Evolutionary conservation across 2,888 invertebrate genomes (phyloP), one percentile per base, ranked within the genome.

Genomic region (Syritta pipiens): DNA sequence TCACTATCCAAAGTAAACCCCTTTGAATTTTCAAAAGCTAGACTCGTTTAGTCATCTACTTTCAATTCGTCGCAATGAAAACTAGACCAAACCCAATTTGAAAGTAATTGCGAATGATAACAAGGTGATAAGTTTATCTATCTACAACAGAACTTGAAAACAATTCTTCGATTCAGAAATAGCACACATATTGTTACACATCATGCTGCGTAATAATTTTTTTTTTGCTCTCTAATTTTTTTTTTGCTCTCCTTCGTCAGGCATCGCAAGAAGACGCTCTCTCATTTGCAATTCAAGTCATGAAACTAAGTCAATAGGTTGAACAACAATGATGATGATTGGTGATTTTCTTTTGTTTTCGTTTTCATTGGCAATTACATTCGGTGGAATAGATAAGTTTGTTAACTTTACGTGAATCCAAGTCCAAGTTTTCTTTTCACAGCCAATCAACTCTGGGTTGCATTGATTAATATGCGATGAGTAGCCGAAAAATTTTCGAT

Each of bases 221-320:
- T n/a, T n/a, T n/a, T n/a, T n/a, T n/a, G n/a, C n/a, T n/a, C n/a
- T n/a, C n/a, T n/a, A n/a, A n/a, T n/a, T n/a, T n/a, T n/a, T n/a
- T n/a, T n/a, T n/a, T n/a, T n/a, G n/a, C n/a, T n/a, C n/a, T 37
- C 37, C 19, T 17, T 37, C 14, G 37, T 17, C 7, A 30, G 24
- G 32, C 32, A 55, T 53, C 32, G 20, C 20, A 44, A 55, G 10
- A 46, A 9, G 57, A 51, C 59, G 37, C 20, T 24, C 28, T 40
- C 62, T 62, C 62, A 71, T 71, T 71, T 55, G 71, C 37, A 62
- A 71, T 71, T 71, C 71, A 71, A 62, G 53, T 17, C 71, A 48
- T 48, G 53, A 55, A 71, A 62, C 53, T 48, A 28, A 71, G 62
- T 55, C 62, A 69, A 53, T 62, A 51, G 62, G 71, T 62, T 55